These are phyloP conservation scores for human DNA, from an alignment of 2,113 vertebrate species.

Conservation along the genomic window DNA sequence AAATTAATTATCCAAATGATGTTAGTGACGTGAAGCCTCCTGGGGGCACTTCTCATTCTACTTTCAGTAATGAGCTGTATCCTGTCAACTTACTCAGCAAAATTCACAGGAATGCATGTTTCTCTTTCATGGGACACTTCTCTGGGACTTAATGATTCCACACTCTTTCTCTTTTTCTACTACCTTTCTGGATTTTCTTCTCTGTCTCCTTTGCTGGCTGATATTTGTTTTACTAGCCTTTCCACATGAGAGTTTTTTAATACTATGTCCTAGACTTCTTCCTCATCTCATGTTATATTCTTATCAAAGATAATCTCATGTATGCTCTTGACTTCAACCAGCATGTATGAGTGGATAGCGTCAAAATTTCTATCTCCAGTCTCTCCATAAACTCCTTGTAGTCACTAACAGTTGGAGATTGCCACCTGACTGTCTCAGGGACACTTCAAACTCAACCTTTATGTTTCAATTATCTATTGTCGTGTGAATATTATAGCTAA, in stretches of 20 bases:
- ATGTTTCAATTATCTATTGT: neutral
- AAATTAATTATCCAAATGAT: constrained; percentile 50
- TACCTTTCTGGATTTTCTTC: neutral
- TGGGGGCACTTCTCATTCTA: constrained; percentile 44
- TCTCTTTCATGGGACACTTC: neutral
- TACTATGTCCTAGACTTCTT: neutral
- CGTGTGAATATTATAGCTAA: neutral
- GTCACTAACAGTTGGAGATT: neutral
- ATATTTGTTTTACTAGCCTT: neutral
- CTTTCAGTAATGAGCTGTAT: neutral
- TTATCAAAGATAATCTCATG: neutral
- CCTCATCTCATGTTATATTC: neutral
- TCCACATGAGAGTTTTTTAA: neutral
- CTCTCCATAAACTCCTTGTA: neutral
- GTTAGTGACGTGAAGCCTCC: constrained; percentile 35
- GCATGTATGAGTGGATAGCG: neutral
- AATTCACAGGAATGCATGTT: neutral
- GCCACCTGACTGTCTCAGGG: neutral
- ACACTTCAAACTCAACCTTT: neutral
- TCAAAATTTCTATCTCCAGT: neutral
- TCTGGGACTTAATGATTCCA: neutral
- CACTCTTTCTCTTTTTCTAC: neutral
- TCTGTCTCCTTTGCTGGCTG: neutral
- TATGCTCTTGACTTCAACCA: neutral
- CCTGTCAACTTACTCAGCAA: neutral